Evolutionary conservation across 2,888 invertebrate species (phyloP), one percentile per base, ranked within the genome.

Genomic region (Pyrrhosoma nymphula): DNA sequence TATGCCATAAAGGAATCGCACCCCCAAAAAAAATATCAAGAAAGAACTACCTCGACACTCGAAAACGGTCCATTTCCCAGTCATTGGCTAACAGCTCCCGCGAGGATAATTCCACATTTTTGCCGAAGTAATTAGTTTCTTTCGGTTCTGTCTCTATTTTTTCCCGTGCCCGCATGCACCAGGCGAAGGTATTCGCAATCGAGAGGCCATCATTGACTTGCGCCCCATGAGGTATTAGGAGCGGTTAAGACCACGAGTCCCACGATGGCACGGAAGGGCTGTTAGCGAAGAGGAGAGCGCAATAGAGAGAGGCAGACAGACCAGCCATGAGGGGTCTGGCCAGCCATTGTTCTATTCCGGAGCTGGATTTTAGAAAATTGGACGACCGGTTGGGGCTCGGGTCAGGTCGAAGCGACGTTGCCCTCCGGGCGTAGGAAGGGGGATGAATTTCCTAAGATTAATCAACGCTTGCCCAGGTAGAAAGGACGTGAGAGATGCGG

Each of bases 111-210:
- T 82, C 18, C 82, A 35, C 30, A 82, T 82, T 82, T 82, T 82
- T 82, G 30, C 82, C 82, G 82, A 16, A 35, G 82, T 35, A 82
- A 82, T 82, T 82, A 82, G 82, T 82, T 82, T 35, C 30, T 82
- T 82, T 82, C 82, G 6, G 30, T 14, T 6, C 82, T 16, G 0
- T n/a, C 10, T n/a, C 0, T n/a, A 10, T 69, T 69, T 69, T 69
- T 69, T 69, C 69, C 8, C 12, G 35, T 35, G 16, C 82, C 30
- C 18, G 82, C 30, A 69, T n/a, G 26, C 26, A 82, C 23, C 30
- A 8, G n/a, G 14, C 82, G 26, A 60, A 60, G 60, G 16, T 14
- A 35, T 35, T 82, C 82, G 82, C 82, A 35, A 35, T 82, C 30
- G 35, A 2, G 35, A 26, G 35, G 18, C 35, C 82, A 82, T 82